A percentile compares a stretch with the other conserved stretches of the same genome.
Evolutionary conservation across 2,113 vertebrate species (phyloP).

Genomic region (Synodontis membranacea): DNA sequence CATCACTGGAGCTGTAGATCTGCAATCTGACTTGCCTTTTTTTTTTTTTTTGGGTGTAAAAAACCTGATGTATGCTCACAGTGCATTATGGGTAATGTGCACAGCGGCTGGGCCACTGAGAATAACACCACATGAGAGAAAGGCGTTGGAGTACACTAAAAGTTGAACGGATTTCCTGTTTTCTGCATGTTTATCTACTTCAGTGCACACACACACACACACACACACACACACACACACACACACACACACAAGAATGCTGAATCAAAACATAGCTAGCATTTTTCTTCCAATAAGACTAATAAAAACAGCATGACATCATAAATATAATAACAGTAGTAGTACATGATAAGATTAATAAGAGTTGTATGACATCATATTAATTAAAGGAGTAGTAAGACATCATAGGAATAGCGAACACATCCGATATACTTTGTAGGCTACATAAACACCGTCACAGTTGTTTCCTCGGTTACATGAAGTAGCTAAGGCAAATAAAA

Average conservation of each 20-base stretch:
- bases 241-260: conserved; percentile 35
- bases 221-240: conserved; percentile 5
- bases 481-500: background rate
- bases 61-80: background rate
- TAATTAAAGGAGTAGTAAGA: background rate
- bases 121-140: background rate
- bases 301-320: conserved; percentile 39
- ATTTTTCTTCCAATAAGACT: conserved; percentile 42
- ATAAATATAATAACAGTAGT: background rate
- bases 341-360: background rate
- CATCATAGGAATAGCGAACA: background rate
- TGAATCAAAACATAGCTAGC: conserved; percentile 58
- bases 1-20: background rate
- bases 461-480: background rate
- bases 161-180: conserved; percentile 68
- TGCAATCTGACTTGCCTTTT: background rate
- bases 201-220: conserved; percentile 24
- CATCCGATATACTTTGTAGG: background rate
- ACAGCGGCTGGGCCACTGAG: background rate
- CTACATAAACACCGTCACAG: background rate
- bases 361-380: background rate
- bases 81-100: conserved; percentile 6
- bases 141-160: conserved; percentile 69
- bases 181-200: conserved; percentile 52
- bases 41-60: too few species aligned